These are phyloP conservation scores for Lepus americanus DNA, from an alignment of 2,113 vertebrate genomes.

Conservation along the genomic window DNA sequence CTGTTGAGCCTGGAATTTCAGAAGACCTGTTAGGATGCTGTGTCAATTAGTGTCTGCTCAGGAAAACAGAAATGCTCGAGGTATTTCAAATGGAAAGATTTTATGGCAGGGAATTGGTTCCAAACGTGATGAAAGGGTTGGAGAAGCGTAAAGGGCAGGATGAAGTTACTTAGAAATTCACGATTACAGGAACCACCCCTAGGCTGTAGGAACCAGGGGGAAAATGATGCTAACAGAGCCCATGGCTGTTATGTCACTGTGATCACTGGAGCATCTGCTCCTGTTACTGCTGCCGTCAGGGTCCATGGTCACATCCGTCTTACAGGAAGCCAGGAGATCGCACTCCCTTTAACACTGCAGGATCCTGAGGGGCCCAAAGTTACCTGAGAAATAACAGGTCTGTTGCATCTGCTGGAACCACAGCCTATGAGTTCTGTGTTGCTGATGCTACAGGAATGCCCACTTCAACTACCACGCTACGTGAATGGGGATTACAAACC, in stretches of 20 bases:
- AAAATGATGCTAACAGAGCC: not conserved
- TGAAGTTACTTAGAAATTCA: not conserved
- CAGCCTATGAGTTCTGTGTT: not conserved
- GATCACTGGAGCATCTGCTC: not conserved
- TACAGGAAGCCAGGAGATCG: not conserved
- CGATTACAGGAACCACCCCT: not conserved
- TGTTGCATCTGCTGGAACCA: not conserved
- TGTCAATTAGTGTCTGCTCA: not conserved
- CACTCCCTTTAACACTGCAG: not conserved
- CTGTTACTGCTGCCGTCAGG: not conserved
- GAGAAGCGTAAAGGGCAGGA: not conserved
- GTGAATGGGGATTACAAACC: not conserved
- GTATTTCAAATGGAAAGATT: conserved; percentile 31
- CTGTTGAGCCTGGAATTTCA: conserved; percentile 4
- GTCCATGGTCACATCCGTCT: not conserved
- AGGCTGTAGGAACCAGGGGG: not conserved
- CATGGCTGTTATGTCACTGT: too few relatives aligned
- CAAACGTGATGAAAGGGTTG: not conserved
- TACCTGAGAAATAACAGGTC: not conserved
- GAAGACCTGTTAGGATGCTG: not conserved
- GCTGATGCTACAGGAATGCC: not conserved
- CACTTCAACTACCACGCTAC: not conserved
- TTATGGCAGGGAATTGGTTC: not conserved
- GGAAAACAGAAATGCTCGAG: not conserved
- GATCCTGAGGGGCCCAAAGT: not conserved